Percentiles rank a stretch among this genome's conserved stretches.
Evolutionary conservation across 2,888 invertebrate species (phyloP).

Genomic region (Drosophila ezoana): DNA sequence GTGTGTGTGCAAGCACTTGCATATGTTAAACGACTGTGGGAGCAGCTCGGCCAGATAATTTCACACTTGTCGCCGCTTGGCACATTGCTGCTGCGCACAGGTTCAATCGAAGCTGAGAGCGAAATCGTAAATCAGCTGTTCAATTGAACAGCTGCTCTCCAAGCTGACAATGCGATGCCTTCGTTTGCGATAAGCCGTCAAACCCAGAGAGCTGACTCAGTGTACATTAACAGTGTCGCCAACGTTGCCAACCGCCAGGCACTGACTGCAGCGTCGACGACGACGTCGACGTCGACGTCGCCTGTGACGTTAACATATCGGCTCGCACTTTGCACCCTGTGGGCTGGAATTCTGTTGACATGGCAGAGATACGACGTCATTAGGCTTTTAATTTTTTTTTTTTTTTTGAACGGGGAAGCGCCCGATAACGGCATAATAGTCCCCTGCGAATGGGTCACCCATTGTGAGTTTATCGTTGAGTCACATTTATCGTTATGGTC

Average conservation of each 20-base stretch:
- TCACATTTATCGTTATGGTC: conserved; percentile 1
- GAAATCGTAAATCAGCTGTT: conserved; percentile 47
- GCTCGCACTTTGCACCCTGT: conserved; percentile 30
- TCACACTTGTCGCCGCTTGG: conserved; percentile 26
- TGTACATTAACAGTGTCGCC: conserved; percentile 19
- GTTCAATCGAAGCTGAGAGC: conserved; percentile 29
- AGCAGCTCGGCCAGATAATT: conserved; percentile 36
- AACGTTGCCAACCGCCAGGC: background rate
- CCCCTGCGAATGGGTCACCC: conserved; percentile 1
- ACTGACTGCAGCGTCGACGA: background rate
- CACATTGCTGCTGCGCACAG: conserved; percentile 12
- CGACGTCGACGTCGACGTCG: background rate
- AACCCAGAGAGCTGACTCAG: conserved; percentile 32
- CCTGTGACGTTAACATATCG: background rate
- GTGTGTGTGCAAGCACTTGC: conserved; percentile 1
- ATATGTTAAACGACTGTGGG: conserved; percentile 4
- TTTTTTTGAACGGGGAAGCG: background rate
- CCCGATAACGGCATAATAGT: background rate
- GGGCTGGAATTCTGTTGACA: conserved; percentile 5
- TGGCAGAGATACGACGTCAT: conserved; percentile 4
- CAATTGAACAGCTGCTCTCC: conserved; percentile 39
- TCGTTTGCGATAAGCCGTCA: conserved; percentile 12
- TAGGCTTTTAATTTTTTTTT: background rate
- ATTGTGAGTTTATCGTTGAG: conserved; percentile 1
- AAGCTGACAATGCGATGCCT: conserved; percentile 24